Base-by-base conservation (phyloP, 1,140 invertebrate species). In the Neomicropteryx cornuta region DNA sequence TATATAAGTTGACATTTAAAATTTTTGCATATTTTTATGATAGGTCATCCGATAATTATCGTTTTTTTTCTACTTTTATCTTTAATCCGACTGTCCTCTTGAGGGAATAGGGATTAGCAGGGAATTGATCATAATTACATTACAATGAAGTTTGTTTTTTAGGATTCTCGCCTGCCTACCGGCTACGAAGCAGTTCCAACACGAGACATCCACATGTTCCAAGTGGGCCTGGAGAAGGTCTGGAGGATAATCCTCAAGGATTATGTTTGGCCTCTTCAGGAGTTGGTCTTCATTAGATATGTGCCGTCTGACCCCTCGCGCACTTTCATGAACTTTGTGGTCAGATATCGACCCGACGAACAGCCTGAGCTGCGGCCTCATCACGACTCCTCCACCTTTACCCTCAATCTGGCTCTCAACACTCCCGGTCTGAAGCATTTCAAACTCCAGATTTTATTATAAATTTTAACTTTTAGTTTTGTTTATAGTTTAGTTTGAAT, bases 131-230 rank as follows among this genome's bases (percentile, higher is more conserved):
- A n/a, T n/a, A n/a, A n/a, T n/a, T n/a, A n/a, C n/a, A n/a, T n/a
- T n/a, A n/a, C n/a, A n/a, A n/a, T n/a, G n/a, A n/a, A n/a, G n/a
- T n/a, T 27, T 34, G 46, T 36, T 55, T 47, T 48, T 36, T 53
- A 85, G 78, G 94, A 98, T 63, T 63, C 74, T 4, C 76, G 95
- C 13, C 60, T 99, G 23, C 78, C 83, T 45, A 83, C 90, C 37
- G 95, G 94, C 4, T 98, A 98, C 60, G 95, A 99, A 68, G 97
- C 96, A 46, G 95, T 99, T 2, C 95, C 95, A 2, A 98, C 95
- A 0, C 74, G 94, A 18, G 96, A 99, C 60, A 98, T 98, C 55
- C 96, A 99, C 61, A 98, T 97, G 90, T 97, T 84, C 49, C 96
- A 99, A 74, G 81, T 99, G 31, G 83, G 83, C 2, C 77, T 85